Conservation (phyloP, 2,888 invertebrate species). For the Nezara viridula region DNA sequence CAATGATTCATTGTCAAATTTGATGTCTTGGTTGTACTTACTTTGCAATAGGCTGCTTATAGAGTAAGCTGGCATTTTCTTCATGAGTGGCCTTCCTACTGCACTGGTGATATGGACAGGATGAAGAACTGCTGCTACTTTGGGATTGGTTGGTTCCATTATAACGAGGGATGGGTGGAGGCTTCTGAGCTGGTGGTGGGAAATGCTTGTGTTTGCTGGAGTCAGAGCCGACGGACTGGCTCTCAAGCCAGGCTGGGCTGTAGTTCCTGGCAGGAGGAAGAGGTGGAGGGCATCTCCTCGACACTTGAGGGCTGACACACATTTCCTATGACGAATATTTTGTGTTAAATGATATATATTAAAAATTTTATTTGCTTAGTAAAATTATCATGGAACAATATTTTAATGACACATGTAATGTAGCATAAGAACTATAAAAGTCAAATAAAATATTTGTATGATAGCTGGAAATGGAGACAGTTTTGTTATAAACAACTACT, state of each 20-base stretch:
- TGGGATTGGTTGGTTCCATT: conserved; percentile 60
- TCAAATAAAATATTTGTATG: too few species aligned
- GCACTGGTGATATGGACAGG: conserved; percentile 64
- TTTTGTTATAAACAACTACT: too few species aligned
- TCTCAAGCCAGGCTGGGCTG: conserved; percentile 62
- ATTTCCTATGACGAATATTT: conserved; percentile 56
- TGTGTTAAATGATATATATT: not conserved
- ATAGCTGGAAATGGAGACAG: too few species aligned
- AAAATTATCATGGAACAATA: not conserved
- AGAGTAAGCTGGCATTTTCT: conserved; percentile 65
- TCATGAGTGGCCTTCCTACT: conserved; percentile 62
- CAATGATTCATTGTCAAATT: too few species aligned
- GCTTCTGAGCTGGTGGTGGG: conserved; percentile 67
- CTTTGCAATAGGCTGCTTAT: conserved; percentile 64
- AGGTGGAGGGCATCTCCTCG: conserved; percentile 63
- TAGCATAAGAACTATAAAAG: not conserved
- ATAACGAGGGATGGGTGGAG: conserved; percentile 65
- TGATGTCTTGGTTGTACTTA: conserved; percentile 57
- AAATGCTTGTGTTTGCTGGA: conserved; percentile 65
- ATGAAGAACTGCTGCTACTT: conserved; percentile 62
- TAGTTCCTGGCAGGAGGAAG: conserved; percentile 63
- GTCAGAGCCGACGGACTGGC: conserved; percentile 62
- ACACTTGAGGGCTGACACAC: conserved; percentile 64
- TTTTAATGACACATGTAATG: not conserved
- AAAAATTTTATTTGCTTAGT: not conserved